Evolutionary conservation across 1,140 invertebrate genomes (phyloP).

Genomic region (Cyrtorhinus lividipennis): DNA sequence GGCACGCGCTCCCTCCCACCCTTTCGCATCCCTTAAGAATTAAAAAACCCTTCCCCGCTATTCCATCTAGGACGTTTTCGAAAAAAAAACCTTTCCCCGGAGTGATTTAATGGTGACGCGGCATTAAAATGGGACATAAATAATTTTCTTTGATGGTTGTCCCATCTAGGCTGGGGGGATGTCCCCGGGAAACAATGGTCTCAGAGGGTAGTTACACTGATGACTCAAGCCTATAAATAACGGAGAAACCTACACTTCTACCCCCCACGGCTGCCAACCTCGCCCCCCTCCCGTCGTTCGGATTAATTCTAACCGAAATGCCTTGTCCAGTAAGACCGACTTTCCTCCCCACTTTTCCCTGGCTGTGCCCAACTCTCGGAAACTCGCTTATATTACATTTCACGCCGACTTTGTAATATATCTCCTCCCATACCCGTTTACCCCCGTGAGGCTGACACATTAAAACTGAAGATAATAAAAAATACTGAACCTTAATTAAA

Average conservation of each 20-base stretch:
- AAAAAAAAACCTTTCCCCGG: no score
- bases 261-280: background rate
- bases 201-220: constrained; percentile 11
- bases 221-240: constrained; percentile 23
- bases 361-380: background rate
- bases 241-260: background rate
- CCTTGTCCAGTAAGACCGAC: constrained; percentile 10
- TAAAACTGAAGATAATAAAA: constrained; percentile 17
- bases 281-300: background rate
- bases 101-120: constrained; percentile 22
- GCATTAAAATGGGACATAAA: constrained; percentile 23
- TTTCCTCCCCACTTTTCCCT: background rate
- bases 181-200: constrained; percentile 17
- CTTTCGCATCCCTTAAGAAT: constrained; percentile 20
- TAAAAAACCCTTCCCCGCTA: constrained; percentile 20
- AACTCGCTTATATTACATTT: constrained; percentile 14
- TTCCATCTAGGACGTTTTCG: background rate
- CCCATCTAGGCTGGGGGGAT: background rate
- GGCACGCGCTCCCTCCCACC: constrained; percentile 10
- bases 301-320: constrained; percentile 13
- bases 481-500: constrained; percentile 14
- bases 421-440: background rate
- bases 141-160: constrained; percentile 19
- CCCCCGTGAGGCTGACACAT: constrained; percentile 4
- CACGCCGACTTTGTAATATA: constrained; percentile 13